Base-by-base conservation (phyloP, 2,888 invertebrate genomes). In the Eristalis intricaria region DNA sequence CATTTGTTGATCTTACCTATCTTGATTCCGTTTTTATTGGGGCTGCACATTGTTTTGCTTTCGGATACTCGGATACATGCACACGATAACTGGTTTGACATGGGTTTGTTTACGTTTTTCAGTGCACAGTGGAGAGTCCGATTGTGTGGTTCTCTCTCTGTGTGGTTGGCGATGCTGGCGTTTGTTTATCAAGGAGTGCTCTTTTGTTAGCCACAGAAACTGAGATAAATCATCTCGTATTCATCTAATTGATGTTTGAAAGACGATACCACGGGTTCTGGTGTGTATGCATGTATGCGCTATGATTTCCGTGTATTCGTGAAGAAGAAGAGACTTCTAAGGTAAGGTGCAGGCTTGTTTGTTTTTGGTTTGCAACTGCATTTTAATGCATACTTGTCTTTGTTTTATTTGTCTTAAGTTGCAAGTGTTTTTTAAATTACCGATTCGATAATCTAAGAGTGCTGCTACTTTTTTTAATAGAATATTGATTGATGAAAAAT, bases 81-180 rank as follows among this genome's bases (percentile, higher is more conserved):
- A 38, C 50, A 63, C 19, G 19, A 50, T 56, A 76, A 80, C 84
- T 71, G 76, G 81, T 85, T 85, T 74, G 29, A 43, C 74, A 65
- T 43, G 74, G 69, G 74, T 86, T 86, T 86, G 85, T 86, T 86
- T 82, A 86, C 77, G 64, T 78, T 86, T 82, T 74, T 58, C 22
- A 63, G 50, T 77, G 61, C 60, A 77, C 15, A 73, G 50, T 58
- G 58, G 63, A 73, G 68, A 65, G 76, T 56, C 43, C 3, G 35
- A 61, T 60, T 73, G 73, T 40, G n/a, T n/a, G n/a, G n/a, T n/a
- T n/a, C n/a, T n/a, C n/a, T n/a, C n/a, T n/a, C 50, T 19, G 19
- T 50, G 4, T 50, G 2, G 19, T 5, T n/a, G 19, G 15, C 43
- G 15, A 43, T 43, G 43, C n/a, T 50, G 43, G 43, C n/a, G 50